Base-by-base conservation (phyloP, 2,888 invertebrate species). In the Agrochola circellaris region DNA sequence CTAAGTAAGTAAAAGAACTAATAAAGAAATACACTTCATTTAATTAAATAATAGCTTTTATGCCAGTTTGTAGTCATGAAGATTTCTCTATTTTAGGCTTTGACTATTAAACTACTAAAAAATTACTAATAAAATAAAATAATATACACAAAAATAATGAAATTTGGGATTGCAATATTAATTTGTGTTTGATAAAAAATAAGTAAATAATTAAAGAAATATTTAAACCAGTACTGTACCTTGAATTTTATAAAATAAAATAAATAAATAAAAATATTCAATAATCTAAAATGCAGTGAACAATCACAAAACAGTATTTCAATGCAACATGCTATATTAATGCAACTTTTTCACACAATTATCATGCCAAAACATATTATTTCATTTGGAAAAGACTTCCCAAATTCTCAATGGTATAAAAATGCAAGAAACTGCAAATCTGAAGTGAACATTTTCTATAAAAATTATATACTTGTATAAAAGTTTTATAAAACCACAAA, bases 281-380 rank as follows among this genome's bases (percentile, higher is more conserved):
- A 58, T 23, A 68, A 64, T 74, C 62, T 84, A 77, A 79, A 78
- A 82, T 84, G 75, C 78, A 74, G 42, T 56, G 75, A 66, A 78
- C 69, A 75, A 67, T 78, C 67, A 80, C 81, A 77, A 58, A 77
- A 75, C 75, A 73, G 54, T 75, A 66, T 51, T 26, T n/a, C 26
- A 73, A 85, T 82, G 84, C 82, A 88, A 82, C 89, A 89, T 89
- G 89, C 89, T 79, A 73, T 62, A 64, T 64, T 42, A 78, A 82
- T 79, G 80, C 84, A 80, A 80, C 4, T 73, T 30, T 54, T 62
- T 76, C 81, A 79, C 66, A 75, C 68, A 20, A 34, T 42, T 34
- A 56, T 60, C 83, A 84, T 84, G 84, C 83, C 66, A 84, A 60
- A 84, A 54, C n/a, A 20, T 73, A 56, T 72, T 70, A 48, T 45